Evolutionary conservation across 2,888 invertebrate species (phyloP), one percentile per base, ranked within the genome.

Genomic region (Scaptomyza reducta): DNA sequence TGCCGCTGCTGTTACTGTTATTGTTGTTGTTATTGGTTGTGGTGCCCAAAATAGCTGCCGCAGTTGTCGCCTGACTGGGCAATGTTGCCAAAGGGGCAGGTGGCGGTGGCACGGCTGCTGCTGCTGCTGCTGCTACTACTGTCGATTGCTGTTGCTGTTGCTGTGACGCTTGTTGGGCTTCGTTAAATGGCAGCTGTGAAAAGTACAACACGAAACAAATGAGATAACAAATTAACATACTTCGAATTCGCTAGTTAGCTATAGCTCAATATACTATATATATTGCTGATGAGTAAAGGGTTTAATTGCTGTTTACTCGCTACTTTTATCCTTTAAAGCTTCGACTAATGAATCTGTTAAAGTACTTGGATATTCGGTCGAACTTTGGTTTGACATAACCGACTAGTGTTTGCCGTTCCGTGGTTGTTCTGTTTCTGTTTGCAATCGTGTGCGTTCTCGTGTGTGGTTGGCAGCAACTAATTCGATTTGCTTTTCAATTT

Each of bases 401-500:
- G 1, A 31, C 1, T 31, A 31, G 10, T 33, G 13, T 33, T 33
- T 33, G 33, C 33, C 31, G 13, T 4, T 16, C 11, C 11, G 44
- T 25, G 45, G 41, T 16, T 45, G n/a, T 38, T 38, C 49, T 40
- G 16, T 44, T 40, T 40, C 13, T 56, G 33, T 16, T n/a, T 40
- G 31, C 53, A 49, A 35, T 59, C 50, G 69, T 18, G 22, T 22
- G 49, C 25, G 35, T 7, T 6, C 1, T 27, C n/a, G n/a, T 27
- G 27, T 49, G 61, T 49, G 54, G 65, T 16, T 22, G 3, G 22
- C 59, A 50, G 63, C 62, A 40, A 59, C 82, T 83, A 87, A 88
- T 88, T 85, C 84, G 79, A 85, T 88, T 85, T 85, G 76, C 82
- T 57, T 71, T 78, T 64, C 77, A 78, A 84, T 88, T 84, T 27